phyloP scores from a whole-genome alignment of 2,113 vertebrate species.

The Ovis aries region DNA sequence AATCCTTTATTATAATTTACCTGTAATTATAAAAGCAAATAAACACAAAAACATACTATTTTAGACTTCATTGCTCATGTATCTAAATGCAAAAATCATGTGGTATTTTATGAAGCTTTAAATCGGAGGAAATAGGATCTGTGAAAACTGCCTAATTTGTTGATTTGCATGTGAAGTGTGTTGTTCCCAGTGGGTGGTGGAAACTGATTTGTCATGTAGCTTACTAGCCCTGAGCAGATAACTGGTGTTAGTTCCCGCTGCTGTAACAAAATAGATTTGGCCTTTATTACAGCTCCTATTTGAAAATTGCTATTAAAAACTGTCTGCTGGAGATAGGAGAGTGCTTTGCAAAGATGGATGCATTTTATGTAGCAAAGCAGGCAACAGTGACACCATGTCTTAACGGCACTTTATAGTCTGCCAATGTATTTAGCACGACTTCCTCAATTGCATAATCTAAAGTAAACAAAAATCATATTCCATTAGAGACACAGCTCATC shows the following conservation, averaged over 20 bases:
- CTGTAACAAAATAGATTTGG: conserved; percentile 55
- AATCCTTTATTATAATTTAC: background rate
- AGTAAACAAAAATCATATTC: conserved; percentile 66
- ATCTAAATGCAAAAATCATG: conserved; percentile 41
- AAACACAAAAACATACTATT: conserved; percentile 3
- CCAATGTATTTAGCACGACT: conserved; percentile 24
- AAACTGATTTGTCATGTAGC: conserved; percentile 56
- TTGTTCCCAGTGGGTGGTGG: conserved; percentile 34
- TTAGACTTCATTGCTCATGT: background rate
- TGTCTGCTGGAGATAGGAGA: conserved; percentile 40
- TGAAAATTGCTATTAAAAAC: conserved; percentile 70
- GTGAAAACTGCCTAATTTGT: conserved; percentile 47
- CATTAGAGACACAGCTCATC: conserved; percentile 56
- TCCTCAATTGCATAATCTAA: conserved; percentile 35
- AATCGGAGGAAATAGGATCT: conserved; percentile 26
- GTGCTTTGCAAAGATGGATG: conserved; percentile 54
- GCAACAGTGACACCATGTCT: conserved; percentile 10
- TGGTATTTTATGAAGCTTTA: conserved; percentile 47
- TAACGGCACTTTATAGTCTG: conserved; percentile 51
- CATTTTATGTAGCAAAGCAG: conserved; percentile 26
- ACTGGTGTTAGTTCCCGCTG: conserved; percentile 57
- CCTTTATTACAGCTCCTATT: conserved; percentile 57
- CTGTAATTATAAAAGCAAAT: conserved; percentile 34
- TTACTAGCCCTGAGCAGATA: conserved; percentile 53
- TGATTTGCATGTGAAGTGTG: conserved; percentile 65